A percentile compares a stretch with the other conserved stretches of the same genome.
These are phyloP conservation scores for Taxidea taxus DNA, from an alignment of 2,113 vertebrate genomes.

Conservation along the genomic window DNA sequence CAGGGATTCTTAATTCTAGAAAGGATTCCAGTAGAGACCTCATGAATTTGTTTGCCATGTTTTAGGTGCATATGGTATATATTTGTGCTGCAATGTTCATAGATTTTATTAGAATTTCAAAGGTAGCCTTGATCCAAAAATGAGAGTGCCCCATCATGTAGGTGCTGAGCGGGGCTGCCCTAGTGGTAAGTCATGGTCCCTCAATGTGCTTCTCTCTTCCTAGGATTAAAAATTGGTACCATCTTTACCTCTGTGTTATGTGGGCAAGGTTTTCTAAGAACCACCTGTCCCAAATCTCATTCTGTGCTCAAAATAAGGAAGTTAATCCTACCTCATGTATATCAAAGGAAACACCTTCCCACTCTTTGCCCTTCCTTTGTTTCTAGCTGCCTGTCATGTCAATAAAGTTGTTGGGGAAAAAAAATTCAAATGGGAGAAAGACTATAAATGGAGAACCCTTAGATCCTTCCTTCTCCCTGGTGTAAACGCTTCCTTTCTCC, in stretches of 20 bases:
- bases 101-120: background rate
- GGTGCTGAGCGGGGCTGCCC: background rate
- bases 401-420: conserved; percentile 69
- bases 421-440: conserved; percentile 54
- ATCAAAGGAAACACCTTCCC: background rate
- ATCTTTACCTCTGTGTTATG: background rate
- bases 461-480: conserved; percentile 49
- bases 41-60: background rate
- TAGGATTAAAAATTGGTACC: background rate
- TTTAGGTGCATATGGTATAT: background rate
- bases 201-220: background rate
- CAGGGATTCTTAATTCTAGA: background rate
- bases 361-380: conserved; percentile 31
- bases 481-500: conserved; percentile 54
- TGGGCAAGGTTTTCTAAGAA: background rate
- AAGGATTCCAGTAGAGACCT: background rate
- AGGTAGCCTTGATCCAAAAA: background rate
- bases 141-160: background rate
- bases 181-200: background rate
- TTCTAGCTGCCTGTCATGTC: conserved; percentile 41
- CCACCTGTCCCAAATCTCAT: background rate
- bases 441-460: conserved; percentile 55
- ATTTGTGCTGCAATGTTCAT: background rate
- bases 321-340: background rate
- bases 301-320: conserved; percentile 39